phyloP scores from a whole-genome alignment of 2,888 invertebrate species.

The Maniola hyperantus region DNA sequence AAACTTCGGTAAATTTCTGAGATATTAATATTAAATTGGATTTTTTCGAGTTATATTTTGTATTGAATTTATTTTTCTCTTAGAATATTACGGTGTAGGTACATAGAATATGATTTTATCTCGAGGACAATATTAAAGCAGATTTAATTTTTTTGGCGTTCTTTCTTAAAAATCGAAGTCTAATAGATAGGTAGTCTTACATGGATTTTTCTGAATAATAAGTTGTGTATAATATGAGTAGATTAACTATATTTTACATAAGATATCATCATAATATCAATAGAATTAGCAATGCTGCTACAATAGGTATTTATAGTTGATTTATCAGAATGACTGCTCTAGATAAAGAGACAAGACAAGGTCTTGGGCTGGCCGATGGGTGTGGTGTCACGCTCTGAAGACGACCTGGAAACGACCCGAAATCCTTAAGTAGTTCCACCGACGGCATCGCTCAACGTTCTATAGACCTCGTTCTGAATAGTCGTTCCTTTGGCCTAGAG shows the following conservation, averaged over 20 bases:
- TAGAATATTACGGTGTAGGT: too few relatives aligned
- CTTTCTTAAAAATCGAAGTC: too few relatives aligned
- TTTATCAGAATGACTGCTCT: conserved; percentile 51
- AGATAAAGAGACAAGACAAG: conserved; percentile 63
- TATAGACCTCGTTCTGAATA: conserved; percentile 56
- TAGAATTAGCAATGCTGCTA: conserved; percentile 10
- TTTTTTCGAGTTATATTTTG: too few relatives aligned
- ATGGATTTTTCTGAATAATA: too few relatives aligned
- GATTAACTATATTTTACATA: too few relatives aligned
- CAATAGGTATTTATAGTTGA: conserved; percentile 35
- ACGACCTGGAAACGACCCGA: conserved; percentile 52
- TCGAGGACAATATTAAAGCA: too few relatives aligned
- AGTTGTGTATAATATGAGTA: too few relatives aligned
- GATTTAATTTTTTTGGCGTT: too few relatives aligned
- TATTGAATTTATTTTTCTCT: too few relatives aligned
- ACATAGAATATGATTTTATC: too few relatives aligned
- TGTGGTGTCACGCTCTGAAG: conserved; percentile 63
- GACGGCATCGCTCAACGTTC: conserved; percentile 61
- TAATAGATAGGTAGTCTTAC: too few relatives aligned
- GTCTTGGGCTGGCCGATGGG: conserved; percentile 67
- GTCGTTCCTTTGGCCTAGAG: conserved; percentile 46
- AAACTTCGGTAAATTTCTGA: conserved; percentile 31
- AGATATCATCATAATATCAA: neutral
- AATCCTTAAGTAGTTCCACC: conserved; percentile 60
- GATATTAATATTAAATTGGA: too few relatives aligned